Conservation (phyloP, 2,888 invertebrate species). For the Rhingia rostrata region DNA sequence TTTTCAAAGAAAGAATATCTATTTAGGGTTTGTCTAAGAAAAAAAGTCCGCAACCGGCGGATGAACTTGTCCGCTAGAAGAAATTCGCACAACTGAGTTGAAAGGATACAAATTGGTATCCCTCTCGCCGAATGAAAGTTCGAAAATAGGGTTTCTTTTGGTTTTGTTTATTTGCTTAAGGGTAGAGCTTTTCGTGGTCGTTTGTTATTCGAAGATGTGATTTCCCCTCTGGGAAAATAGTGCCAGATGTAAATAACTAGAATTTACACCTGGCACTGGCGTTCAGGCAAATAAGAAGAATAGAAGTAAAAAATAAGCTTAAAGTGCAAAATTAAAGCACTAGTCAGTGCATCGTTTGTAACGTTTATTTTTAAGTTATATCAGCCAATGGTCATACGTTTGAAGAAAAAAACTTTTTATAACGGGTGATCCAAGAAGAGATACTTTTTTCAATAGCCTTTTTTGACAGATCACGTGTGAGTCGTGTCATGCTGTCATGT, state of each 20-base stretch:
- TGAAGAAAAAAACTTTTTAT: too few species aligned
- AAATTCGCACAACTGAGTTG: conserved; percentile 67
- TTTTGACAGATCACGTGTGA: too few species aligned
- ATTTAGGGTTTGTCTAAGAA: conserved; percentile 55
- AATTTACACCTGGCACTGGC: too few species aligned
- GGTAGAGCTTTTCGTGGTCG: conserved; percentile 31
- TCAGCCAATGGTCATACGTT: too few species aligned
- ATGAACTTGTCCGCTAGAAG: conserved; percentile 55
- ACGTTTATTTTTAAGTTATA: neutral
- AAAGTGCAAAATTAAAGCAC: too few species aligned
- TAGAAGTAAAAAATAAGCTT: neutral
- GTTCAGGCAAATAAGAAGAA: too few species aligned
- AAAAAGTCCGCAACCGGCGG: conserved; percentile 41
- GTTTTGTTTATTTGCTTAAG: conserved; percentile 46
- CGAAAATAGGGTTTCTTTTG: conserved; percentile 48
- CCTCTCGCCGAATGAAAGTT: conserved; percentile 34
- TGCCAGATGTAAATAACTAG: conserved; percentile 34
- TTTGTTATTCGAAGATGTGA: conserved; percentile 23
- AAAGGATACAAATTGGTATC: conserved; percentile 48
- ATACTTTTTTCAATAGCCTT: too few species aligned
- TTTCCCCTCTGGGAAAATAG: conserved; percentile 44
- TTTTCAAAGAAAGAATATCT: conserved; percentile 39
- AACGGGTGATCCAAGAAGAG: too few species aligned
- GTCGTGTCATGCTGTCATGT: too few species aligned
- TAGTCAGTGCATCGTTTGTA: too few species aligned